Evolutionary conservation across 2,113 vertebrate species (phyloP).

Genomic region (Dryoscopus gambensis): DNA sequence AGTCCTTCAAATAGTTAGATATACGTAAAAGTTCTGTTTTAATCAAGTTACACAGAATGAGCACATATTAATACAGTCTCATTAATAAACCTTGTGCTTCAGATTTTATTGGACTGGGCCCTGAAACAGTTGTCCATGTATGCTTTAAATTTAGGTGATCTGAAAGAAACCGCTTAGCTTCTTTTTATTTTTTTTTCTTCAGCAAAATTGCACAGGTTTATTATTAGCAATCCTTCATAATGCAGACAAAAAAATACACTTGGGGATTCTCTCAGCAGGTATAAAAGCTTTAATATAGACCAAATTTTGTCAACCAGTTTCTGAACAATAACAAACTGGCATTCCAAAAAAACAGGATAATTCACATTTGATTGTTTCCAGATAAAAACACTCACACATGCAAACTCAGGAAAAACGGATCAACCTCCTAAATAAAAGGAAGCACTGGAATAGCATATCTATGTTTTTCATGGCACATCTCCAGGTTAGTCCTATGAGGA

Average conservation of each 20-base stretch:
- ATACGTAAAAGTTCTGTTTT: not conserved
- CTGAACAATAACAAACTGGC: slow-evolving; percentile 38
- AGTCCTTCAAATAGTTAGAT: not conserved
- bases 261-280: not conserved
- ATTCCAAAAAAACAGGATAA: slow-evolving; percentile 49
- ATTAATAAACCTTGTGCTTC: not conserved
- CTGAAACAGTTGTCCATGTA: not conserved
- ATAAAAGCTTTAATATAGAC: slow-evolving; percentile 8
- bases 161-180: not conserved
- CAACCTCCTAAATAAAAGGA: slow-evolving; percentile 50
- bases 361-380: slow-evolving; percentile 66
- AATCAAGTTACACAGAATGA: not conserved
- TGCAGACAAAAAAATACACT: not conserved
- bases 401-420: slow-evolving; percentile 34
- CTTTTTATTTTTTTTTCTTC: not conserved
- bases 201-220: not conserved
- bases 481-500: slow-evolving; percentile 26
- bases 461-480: slow-evolving; percentile 39
- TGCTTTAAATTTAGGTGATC: not conserved
- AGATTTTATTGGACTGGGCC: not conserved
- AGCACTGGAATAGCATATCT: slow-evolving; percentile 36
- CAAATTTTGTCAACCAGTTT: slow-evolving; percentile 28
- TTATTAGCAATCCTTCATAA: slow-evolving; percentile 2
- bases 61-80: not conserved
- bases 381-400: slow-evolving; percentile 48